These are phyloP conservation scores for Leucosticte australis DNA, from an alignment of 2,113 vertebrate genomes.

Conservation along the genomic window DNA sequence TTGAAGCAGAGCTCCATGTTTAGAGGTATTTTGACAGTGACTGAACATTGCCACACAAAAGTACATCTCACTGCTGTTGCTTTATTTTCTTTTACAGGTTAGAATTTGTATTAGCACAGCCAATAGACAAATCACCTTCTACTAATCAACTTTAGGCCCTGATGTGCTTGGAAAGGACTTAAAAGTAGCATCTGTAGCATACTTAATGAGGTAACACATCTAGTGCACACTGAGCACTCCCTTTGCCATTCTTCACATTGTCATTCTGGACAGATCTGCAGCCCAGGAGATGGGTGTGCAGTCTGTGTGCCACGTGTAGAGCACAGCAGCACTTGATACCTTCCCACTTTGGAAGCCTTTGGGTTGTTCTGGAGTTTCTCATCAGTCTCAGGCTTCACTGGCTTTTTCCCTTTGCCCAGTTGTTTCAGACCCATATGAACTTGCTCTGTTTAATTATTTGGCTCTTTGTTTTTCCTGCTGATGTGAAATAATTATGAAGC, in stretches of 20 bases:
- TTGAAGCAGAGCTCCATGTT: neutral
- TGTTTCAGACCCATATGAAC: neutral
- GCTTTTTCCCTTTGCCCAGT: neutral
- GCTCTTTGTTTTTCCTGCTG: neutral
- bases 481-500: neutral
- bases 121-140: neutral
- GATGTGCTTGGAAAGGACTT: conserved; percentile 21
- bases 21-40: neutral
- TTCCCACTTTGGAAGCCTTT: neutral
- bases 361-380: neutral
- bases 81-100: conserved; percentile 12
- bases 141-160: conserved; percentile 17
- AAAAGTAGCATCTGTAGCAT: neutral
- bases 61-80: neutral
- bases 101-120: neutral
- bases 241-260: neutral
- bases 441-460: neutral
- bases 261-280: neutral
- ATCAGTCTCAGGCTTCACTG: neutral
- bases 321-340: neutral
- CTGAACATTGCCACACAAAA: neutral
- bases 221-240: neutral
- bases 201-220: neutral
- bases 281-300: neutral
- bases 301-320: neutral